Evolutionary conservation across 2,113 vertebrate species (phyloP).

Genomic region (Mungos mungo): DNA sequence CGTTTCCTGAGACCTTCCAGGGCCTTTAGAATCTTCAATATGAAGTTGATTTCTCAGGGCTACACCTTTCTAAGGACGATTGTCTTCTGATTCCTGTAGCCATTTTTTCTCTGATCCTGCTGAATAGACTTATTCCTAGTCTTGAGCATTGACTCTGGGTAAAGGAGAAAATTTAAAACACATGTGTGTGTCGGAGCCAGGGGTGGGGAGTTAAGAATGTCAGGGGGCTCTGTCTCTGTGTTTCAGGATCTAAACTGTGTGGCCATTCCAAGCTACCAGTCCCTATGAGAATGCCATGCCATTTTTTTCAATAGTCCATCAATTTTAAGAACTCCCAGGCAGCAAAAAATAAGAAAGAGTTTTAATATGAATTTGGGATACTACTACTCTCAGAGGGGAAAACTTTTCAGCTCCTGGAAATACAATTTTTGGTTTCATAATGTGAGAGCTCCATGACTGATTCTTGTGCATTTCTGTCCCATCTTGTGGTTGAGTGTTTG

Average conservation of each 20-base stretch:
- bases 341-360: constrained; percentile 71
- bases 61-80: neutral
- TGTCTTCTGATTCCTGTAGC: neutral
- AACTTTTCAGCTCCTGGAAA: constrained; percentile 81
- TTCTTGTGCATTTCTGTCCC: constrained; percentile 73
- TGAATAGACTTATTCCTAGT: constrained; percentile 37
- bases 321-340: constrained; percentile 69
- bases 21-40: neutral
- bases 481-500: constrained; percentile 66
- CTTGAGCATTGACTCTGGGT: constrained; percentile 13
- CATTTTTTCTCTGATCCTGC: neutral
- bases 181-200: neutral
- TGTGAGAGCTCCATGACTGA: constrained; percentile 77
- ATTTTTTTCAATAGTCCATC: constrained; percentile 62
- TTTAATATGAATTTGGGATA: constrained; percentile 79
- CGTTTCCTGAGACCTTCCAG: neutral
- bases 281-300: constrained; percentile 54
- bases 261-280: constrained; percentile 30
- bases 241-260: neutral
- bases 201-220: neutral
- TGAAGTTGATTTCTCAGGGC: neutral
- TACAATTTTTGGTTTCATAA: constrained; percentile 82
- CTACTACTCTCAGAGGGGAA: constrained; percentile 79
- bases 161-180: constrained; percentile 26
- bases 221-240: neutral